Evolutionary conservation across 1,140 invertebrate genomes (phyloP).

Genomic region (Macrotrachela quadricornifera): DNA sequence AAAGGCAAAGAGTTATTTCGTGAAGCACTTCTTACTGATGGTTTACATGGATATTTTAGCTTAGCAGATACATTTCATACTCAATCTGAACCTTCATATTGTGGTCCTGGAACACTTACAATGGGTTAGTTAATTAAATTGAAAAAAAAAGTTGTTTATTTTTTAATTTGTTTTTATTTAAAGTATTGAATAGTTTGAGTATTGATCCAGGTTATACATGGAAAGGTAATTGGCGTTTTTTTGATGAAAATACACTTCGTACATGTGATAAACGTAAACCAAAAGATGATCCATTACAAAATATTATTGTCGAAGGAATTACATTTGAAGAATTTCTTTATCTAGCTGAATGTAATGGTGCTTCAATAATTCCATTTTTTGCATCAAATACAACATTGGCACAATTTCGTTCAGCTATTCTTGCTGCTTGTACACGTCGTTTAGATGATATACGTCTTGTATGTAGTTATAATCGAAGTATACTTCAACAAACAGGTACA

Average conservation of each 20-base stretch:
- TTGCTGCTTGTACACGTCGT: background rate
- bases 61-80: conserved; percentile 26
- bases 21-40: conserved; percentile 17
- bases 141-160: no score
- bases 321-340: conserved; percentile 22
- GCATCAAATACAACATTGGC: background rate
- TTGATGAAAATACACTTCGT: conserved; percentile 14
- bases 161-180: conserved; percentile 10
- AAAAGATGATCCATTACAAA: conserved; percentile 13
- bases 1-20: conserved; percentile 23
- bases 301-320: conserved; percentile 18
- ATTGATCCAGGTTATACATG: conserved; percentile 26
- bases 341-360: conserved; percentile 18
- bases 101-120: conserved; percentile 27
- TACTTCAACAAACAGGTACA: conserved; percentile 21
- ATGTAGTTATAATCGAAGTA: conserved; percentile 19
- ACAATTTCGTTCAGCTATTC: background rate
- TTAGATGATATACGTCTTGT: conserved; percentile 15
- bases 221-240: conserved; percentile 27
- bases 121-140: conserved; percentile 9
- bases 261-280: conserved; percentile 29
- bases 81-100: conserved; percentile 28
- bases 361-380: conserved; percentile 9
- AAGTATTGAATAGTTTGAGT: conserved; percentile 23
- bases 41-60: conserved; percentile 22